Evolutionary conservation across 1,140 invertebrate species (phyloP).

Genomic region (Euborellia annulipes): DNA sequence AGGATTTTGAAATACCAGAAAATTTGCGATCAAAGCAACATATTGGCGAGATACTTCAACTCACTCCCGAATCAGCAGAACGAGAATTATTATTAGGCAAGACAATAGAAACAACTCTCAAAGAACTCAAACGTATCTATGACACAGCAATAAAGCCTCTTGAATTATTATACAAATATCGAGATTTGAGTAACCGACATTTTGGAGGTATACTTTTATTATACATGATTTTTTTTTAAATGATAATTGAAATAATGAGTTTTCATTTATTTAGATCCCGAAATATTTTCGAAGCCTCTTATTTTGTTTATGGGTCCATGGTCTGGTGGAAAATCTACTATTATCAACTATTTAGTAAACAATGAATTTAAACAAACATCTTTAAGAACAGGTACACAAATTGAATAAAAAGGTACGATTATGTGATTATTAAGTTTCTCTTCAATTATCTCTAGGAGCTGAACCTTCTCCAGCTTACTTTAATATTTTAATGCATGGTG

Average conservation of each 20-base stretch:
- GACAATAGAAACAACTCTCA: conserved; percentile 57
- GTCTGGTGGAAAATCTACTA: conserved; percentile 88
- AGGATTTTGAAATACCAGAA: conserved; percentile 56
- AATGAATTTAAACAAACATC: conserved; percentile 69
- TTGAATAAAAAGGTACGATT: neutral
- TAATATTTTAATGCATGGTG: conserved; percentile 80
- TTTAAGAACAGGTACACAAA: conserved; percentile 59
- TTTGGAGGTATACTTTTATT: conserved; percentile 44
- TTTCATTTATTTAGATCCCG: conserved; percentile 47
- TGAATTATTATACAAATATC: conserved; percentile 79
- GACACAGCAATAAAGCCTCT: conserved; percentile 77
- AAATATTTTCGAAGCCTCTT: conserved; percentile 88
- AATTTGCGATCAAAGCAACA: conserved; percentile 63
- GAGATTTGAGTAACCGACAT: conserved; percentile 80
- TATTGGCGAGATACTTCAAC: conserved; percentile 58
- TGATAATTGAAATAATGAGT: conserved; percentile 2
- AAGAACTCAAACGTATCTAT: conserved; percentile 75
- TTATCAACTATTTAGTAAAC: conserved; percentile 83
- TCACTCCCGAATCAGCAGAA: conserved; percentile 58
- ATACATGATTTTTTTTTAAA: neutral
- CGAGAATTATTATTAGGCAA: conserved; percentile 53
- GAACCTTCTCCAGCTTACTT: conserved; percentile 88
- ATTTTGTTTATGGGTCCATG: conserved; percentile 88
- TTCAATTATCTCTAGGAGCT: conserved; percentile 44
- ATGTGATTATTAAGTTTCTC: neutral